A percentile compares a stretch with the other conserved stretches of the same genome.
These are phyloP conservation scores for Kryphioiulus occultus DNA, from an alignment of 2,888 invertebrate species.

Conservation along the genomic window DNA sequence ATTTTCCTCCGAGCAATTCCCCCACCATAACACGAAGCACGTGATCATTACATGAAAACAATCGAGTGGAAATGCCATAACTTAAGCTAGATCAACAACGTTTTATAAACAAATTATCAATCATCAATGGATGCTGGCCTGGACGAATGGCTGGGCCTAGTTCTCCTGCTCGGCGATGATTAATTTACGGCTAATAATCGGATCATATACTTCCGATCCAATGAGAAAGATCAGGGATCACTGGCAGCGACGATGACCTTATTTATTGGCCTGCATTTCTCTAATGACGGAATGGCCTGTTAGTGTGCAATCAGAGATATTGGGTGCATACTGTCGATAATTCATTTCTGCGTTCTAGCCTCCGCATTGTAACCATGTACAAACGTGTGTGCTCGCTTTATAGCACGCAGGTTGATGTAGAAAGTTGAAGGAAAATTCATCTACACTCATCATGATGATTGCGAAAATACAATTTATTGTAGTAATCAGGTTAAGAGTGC, in stretches of 20 bases:
- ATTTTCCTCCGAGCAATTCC: slow-evolving; percentile 10
- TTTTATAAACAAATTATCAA: slow-evolving; percentile 40
- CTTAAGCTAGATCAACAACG: slow-evolving; percentile 32
- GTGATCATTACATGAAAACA: slow-evolving; percentile 33
- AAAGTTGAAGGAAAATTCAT: too few relatives aligned
- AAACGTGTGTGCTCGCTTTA: too few relatives aligned
- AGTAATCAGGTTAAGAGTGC: too few relatives aligned
- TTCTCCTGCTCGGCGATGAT: slow-evolving; percentile 32
- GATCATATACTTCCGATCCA: slow-evolving; percentile 20
- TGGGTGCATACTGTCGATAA: neutral
- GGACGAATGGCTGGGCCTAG: neutral
- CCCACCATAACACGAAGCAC: neutral
- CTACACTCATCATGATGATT: too few relatives aligned
- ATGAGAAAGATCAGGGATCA: slow-evolving; percentile 38
- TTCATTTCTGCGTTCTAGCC: neutral
- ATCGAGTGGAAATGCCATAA: slow-evolving; percentile 32
- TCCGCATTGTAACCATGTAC: neutral
- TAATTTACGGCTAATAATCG: slow-evolving; percentile 39
- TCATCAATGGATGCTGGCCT: neutral
- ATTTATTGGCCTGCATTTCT: slow-evolving; percentile 17
- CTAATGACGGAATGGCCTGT: neutral
- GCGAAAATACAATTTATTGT: too few relatives aligned
- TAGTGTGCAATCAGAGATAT: neutral
- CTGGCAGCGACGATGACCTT: slow-evolving; percentile 7
- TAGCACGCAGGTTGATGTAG: too few relatives aligned